Conservation (phyloP, 2,113 vertebrate genomes). For the Pseudolaguvia tuberculata region DNA sequence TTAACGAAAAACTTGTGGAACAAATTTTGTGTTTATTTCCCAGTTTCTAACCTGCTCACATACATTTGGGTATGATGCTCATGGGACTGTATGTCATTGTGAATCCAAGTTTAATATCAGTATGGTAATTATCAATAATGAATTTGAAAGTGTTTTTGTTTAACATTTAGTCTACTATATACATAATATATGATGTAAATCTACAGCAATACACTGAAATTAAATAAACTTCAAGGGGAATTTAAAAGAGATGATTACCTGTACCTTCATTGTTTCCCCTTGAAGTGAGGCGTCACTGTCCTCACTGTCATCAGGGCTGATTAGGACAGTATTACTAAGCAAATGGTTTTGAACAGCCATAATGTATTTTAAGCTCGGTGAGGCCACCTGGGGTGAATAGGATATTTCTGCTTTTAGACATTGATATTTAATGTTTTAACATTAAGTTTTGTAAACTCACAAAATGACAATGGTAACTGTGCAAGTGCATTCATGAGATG, state of each 20-base stretch:
- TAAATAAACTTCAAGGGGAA: conserved; percentile 62
- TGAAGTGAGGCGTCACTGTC: conserved; percentile 99
- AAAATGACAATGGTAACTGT: neutral
- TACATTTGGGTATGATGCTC: too few relatives aligned
- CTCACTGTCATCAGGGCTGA: conserved; percentile 91
- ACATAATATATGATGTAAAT: neutral
- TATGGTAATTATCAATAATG: neutral
- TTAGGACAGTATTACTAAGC: conserved; percentile 96
- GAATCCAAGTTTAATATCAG: neutral
- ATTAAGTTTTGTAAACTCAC: neutral
- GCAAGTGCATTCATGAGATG: neutral
- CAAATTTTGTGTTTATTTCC: too few relatives aligned
- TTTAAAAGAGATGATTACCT: conserved; percentile 98
- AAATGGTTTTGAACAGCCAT: conserved; percentile 99
- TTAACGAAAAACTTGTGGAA: too few relatives aligned
- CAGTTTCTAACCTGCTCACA: too few relatives aligned
- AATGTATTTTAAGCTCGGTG: conserved; percentile 93
- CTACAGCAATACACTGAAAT: neutral
- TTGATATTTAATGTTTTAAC: neutral
- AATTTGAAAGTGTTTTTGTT: too few relatives aligned
- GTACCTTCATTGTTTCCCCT: conserved; percentile 99
- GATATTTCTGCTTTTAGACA: neutral
- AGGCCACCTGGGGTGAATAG: conserved; percentile 78
- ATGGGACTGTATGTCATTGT: too few relatives aligned
- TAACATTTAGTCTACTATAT: neutral